phyloP scores from a whole-genome alignment of 2,113 vertebrate genomes.

The Dascyllus trimaculatus region DNA sequence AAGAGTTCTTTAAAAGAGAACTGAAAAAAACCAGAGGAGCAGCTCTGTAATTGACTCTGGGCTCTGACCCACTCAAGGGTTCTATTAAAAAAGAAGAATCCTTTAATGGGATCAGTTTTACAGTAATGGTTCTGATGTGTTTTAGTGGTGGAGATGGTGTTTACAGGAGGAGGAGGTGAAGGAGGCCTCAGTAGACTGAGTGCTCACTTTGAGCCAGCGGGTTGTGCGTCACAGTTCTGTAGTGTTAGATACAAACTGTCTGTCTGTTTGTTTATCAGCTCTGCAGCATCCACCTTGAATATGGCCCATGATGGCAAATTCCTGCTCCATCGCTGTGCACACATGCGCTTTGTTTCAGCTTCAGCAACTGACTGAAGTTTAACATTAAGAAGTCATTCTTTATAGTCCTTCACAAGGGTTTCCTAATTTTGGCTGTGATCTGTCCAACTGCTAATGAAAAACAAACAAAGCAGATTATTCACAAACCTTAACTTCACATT shows the following conservation, averaged over 20 bases:
- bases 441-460: no score
- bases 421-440: no score
- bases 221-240: neutral
- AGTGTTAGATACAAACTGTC: neutral
- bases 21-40: neutral
- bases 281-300: neutral
- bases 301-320: conserved; percentile 12
- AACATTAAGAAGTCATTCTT: no score
- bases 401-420: no score
- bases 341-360: neutral
- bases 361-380: neutral
- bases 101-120: neutral
- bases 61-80: neutral
- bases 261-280: conserved; percentile 6
- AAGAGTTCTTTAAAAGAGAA: neutral
- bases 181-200: conserved; percentile 3
- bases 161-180: neutral
- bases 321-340: conserved; percentile 10
- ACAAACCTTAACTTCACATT: neutral
- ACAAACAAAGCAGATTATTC: neutral
- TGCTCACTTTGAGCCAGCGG: neutral
- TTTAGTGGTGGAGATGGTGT: neutral
- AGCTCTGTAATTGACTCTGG: neutral
- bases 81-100: neutral
- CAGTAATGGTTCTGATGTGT: neutral